Conservation (phyloP, 1,140 invertebrate genomes). For the Drosophila eugracilis region DNA sequence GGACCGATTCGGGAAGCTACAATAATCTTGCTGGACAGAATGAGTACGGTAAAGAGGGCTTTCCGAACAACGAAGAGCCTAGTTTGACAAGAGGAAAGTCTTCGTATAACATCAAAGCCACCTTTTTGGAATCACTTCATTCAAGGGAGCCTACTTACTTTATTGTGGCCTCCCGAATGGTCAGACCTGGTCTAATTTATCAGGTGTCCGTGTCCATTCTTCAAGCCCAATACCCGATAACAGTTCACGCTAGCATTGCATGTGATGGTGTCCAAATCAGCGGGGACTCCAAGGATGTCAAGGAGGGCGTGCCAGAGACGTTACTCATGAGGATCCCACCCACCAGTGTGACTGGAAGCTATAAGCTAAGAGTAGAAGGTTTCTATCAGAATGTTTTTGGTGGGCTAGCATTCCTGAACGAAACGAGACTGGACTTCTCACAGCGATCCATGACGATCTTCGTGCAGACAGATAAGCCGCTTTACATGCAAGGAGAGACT, state of each 20-base stretch:
- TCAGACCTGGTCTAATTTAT: constrained; percentile 94
- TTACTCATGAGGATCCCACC: constrained; percentile 93
- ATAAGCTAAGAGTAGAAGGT: constrained; percentile 95
- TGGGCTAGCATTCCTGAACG: constrained; percentile 93
- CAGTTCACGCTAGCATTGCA: constrained; percentile 92
- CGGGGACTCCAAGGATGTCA: constrained; percentile 90
- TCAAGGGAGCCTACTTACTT: constrained; percentile 89
- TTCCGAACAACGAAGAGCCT: constrained; percentile 53
- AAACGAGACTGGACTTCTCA: constrained; percentile 92
- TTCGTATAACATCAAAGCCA: constrained; percentile 69
- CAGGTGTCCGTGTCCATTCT: constrained; percentile 92
- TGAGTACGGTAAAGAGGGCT: constrained; percentile 54
- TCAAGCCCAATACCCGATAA: constrained; percentile 89
- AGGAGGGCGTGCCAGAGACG: constrained; percentile 92
- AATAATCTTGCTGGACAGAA: constrained; percentile 66
- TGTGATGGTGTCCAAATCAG: constrained; percentile 94
- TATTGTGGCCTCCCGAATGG: constrained; percentile 93
- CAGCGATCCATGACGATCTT: constrained; percentile 97
- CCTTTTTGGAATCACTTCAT: constrained; percentile 71
- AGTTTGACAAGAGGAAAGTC: constrained; percentile 68
- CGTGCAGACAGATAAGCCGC: constrained; percentile 97
- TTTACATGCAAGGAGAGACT: constrained; percentile 97
- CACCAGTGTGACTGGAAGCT: constrained; percentile 92
- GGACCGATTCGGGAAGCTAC: constrained; percentile 46
- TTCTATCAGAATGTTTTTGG: constrained; percentile 93